A percentile compares a stretch with the other conserved stretches of the same genome.
These are phyloP conservation scores for Cettia cetti DNA, from an alignment of 2,113 vertebrate species.

Conservation along the genomic window DNA sequence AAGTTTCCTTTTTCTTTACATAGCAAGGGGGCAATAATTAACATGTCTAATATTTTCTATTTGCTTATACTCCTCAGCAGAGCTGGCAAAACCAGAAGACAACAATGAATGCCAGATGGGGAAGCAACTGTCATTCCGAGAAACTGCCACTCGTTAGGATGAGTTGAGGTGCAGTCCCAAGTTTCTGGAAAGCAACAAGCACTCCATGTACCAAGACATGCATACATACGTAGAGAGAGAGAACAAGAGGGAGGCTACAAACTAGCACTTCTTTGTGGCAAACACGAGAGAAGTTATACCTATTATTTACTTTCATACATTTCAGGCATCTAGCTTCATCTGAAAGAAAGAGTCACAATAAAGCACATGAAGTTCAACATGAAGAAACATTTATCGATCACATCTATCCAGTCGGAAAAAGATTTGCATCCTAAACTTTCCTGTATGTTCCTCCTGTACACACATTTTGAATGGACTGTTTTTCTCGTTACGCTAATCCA, in stretches of 20 bases:
- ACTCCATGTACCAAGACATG: neutral
- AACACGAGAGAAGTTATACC: neutral
- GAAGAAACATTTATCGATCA: neutral
- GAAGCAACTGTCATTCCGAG: neutral
- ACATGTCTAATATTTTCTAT: neutral
- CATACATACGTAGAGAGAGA: neutral
- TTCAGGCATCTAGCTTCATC: slow-evolving; percentile 30
- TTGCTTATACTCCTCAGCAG: neutral
- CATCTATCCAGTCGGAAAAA: neutral
- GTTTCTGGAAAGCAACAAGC: neutral
- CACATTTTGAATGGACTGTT: neutral
- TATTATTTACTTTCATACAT: slow-evolving; percentile 35
- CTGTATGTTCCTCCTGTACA: neutral
- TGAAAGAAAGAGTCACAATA: slow-evolving; percentile 44
- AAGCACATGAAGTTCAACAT: neutral
- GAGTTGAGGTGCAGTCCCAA: neutral
- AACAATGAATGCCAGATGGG: neutral
- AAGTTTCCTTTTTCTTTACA: slow-evolving; percentile 52
- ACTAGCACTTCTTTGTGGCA: neutral
- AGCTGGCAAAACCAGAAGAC: neutral
- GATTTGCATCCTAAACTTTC: neutral
- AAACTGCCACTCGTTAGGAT: neutral
- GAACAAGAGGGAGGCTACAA: slow-evolving; percentile 15
- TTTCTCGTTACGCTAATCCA: neutral
- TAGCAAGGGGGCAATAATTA: neutral